phyloP scores from a whole-genome alignment of 2,113 vertebrate genomes.

The Dermatemys mawii region DNA sequence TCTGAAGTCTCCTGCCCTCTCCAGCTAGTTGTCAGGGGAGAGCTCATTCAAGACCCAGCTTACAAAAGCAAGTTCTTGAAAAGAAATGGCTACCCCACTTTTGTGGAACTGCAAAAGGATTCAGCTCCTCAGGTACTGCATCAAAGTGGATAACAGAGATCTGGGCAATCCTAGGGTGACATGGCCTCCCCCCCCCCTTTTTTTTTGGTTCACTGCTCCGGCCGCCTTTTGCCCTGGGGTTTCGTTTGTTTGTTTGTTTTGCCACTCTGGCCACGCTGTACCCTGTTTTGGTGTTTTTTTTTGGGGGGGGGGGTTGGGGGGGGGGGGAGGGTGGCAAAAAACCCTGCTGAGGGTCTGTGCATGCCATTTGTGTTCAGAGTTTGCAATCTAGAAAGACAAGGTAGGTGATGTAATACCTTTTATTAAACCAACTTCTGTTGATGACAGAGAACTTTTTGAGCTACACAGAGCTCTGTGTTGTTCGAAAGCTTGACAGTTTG shows the following conservation, averaged over 20 bases:
- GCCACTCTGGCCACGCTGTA: no score
- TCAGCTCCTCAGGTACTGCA: neutral
- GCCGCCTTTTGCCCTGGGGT: no score
- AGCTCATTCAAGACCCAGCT: no score
- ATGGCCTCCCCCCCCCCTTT: no score
- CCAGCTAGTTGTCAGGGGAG: no score
- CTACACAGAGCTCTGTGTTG: neutral
- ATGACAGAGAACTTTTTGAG: neutral
- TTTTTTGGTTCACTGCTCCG: no score
- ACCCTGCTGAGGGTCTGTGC: neutral
- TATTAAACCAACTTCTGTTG: neutral
- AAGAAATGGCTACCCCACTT: neutral
- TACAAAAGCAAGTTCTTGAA: neutral
- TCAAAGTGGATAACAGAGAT: neutral
- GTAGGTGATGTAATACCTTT: neutral
- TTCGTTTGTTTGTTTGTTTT: no score
- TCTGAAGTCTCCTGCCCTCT: no score
- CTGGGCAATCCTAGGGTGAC: no score
- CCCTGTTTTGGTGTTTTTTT: no score
- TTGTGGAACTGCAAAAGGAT: neutral
- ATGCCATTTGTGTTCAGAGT: neutral
- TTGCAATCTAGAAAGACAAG: neutral
- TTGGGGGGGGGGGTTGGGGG: no score
- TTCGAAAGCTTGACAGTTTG: neutral
- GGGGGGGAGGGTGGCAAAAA: no score